Base-by-base conservation (phyloP, 1,140 invertebrate species). In the Drosophila busckii region DNA sequence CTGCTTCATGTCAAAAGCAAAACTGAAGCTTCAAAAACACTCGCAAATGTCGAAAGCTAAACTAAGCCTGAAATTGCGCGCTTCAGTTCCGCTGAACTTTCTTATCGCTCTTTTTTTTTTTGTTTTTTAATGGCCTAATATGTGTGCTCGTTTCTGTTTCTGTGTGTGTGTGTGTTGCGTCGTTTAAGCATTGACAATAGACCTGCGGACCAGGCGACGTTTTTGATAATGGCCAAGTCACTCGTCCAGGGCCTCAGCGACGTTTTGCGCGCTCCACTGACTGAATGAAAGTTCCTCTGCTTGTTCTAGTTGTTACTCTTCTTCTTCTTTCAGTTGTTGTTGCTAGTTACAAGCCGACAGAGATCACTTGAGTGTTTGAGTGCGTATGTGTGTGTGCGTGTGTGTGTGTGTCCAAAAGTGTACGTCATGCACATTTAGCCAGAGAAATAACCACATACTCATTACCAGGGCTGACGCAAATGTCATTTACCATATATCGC, bases 31-130 rank as follows among this genome's bases (percentile, higher is more conserved):
- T 6, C 9, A 25, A 19, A 26, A 23, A 37, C 2, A 13, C 22
- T n/a, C n/a, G n/a, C n/a, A n/a, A 35, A 37, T 54, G 23, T 55
- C 17, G 23, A 32, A 45, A 54, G 42, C 58, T 68, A 78, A 78
- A 78, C 73, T 76, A 76, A 78, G 73, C 73, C 73, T 78, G 73
- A 78, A 78, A 78, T 78, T 78, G 73, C 73, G 61, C 73, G 75
- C 69, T 80, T 80, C 73, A 82, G 73, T 80, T 80, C 73, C 73
- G 73, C 75, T 80, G 69, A 80, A 80, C 75, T 80, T 80, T 82
- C 73, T 80, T 80, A 80, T 80, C 73, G 73, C 75, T 78, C 64
- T 75, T 71, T n/a, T n/a, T n/a, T n/a, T n/a, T n/a, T n/a, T n/a
- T n/a, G n/a, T n/a, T n/a, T n/a, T 63, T 80, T 82, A 80, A 82